A percentile compares a stretch with the other conserved stretches of the same genome.
These are phyloP conservation scores for Stegostoma tigrinum DNA, from an alignment of 2,113 vertebrate species.

Conservation along the genomic window DNA sequence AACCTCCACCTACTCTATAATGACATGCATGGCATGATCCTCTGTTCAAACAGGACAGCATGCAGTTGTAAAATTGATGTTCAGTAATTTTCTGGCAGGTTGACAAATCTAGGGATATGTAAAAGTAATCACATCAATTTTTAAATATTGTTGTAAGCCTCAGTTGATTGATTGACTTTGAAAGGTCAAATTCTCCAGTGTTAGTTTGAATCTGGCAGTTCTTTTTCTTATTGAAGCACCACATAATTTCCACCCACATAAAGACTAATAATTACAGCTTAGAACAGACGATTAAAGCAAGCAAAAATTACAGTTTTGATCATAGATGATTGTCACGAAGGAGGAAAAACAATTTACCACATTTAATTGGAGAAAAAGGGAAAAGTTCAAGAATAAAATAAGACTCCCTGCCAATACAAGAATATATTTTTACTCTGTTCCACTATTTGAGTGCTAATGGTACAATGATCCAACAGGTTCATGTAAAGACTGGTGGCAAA, in stretches of 20 bases:
- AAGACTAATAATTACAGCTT: conserved; percentile 1
- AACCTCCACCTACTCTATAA: neutral
- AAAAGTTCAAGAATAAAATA: neutral
- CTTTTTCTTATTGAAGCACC: neutral
- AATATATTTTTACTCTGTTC: neutral
- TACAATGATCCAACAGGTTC: neutral
- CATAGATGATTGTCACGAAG: neutral
- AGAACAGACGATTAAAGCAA: neutral
- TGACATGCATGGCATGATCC: neutral
- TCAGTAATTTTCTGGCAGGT: neutral
- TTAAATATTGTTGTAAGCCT: neutral
- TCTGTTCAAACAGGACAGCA: neutral
- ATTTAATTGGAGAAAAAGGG: neutral
- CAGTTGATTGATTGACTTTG: neutral
- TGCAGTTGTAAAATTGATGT: neutral
- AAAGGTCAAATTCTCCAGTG: neutral
- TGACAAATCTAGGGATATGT: too few relatives aligned
- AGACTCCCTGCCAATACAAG: neutral
- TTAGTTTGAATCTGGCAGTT: neutral
- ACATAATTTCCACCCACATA: conserved; percentile 26
- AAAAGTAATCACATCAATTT: neutral
- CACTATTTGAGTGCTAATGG: neutral
- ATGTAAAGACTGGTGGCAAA: neutral
- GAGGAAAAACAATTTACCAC: neutral
- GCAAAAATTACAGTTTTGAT: conserved; percentile 17